Evolutionary conservation across 2,888 invertebrate genomes (phyloP).

Genomic region (Drosophila lutescens): DNA sequence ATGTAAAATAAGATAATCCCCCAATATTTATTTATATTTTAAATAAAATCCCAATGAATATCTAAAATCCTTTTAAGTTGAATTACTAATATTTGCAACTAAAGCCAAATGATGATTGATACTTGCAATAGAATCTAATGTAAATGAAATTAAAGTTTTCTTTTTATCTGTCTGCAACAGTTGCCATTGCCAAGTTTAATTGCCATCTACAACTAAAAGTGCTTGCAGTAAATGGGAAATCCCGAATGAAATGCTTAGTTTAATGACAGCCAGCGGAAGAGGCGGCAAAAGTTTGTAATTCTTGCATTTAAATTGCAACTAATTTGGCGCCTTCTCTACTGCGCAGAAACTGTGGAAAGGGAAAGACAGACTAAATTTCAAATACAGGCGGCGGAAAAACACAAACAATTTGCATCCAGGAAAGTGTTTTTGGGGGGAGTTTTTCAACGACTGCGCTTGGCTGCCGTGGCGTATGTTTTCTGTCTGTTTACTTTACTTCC

Average conservation of each 20-base stretch:
- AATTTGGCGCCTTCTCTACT: constrained; percentile 64
- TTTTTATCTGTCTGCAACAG: constrained; percentile 33
- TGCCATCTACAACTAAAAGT: constrained; percentile 32
- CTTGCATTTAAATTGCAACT: constrained; percentile 79
- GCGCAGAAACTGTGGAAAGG: constrained; percentile 13
- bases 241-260: constrained; percentile 37
- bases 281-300: constrained; percentile 46
- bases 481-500: constrained; percentile 71
- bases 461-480: neutral
- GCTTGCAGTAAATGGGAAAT: constrained; percentile 41
- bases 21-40: too few relatives aligned
- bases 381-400: constrained; percentile 59
- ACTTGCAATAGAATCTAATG: neutral
- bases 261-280: constrained; percentile 52
- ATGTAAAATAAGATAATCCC: too few relatives aligned
- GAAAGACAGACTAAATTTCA: constrained; percentile 59
- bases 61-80: too few relatives aligned
- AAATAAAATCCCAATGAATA: too few relatives aligned
- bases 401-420: constrained; percentile 78
- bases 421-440: constrained; percentile 60
- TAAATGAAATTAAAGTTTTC: constrained; percentile 11
- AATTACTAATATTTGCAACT: too few relatives aligned
- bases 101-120: constrained; percentile 15
- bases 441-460: neutral
- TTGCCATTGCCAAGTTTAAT: constrained; percentile 42